These are phyloP conservation scores for Trachelus iudaicus DNA, from an alignment of 2,888 invertebrate genomes.

Conservation along the genomic window DNA sequence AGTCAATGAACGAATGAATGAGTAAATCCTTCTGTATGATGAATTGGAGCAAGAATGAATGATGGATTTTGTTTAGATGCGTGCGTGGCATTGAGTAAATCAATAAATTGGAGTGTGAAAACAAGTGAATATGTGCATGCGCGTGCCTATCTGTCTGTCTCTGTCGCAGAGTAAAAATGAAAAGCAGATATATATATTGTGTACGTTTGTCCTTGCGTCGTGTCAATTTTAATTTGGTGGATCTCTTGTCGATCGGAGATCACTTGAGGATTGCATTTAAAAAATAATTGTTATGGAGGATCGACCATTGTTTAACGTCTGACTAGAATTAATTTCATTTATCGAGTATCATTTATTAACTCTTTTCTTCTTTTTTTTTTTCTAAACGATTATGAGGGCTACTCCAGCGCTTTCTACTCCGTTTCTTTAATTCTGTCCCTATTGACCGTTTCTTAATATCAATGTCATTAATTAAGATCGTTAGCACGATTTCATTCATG, in stretches of 20 bases:
- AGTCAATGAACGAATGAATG: background rate
- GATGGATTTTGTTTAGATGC: background rate
- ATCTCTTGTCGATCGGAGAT: background rate
- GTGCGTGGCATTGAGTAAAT: background rate
- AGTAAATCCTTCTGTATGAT: background rate
- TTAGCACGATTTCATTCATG: background rate
- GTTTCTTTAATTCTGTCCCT: background rate
- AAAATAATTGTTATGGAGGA: background rate
- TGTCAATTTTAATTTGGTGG: background rate
- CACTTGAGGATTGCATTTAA: background rate
- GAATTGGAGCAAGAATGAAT: background rate
- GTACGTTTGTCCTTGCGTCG: background rate
- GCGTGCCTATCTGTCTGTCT: background rate
- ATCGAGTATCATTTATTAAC: background rate
- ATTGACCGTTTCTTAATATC: background rate
- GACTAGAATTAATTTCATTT: background rate
- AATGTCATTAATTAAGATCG: background rate
- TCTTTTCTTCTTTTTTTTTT: background rate
- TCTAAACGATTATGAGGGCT: background rate
- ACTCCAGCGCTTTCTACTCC: background rate
- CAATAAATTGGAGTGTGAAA: background rate
- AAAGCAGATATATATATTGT: background rate
- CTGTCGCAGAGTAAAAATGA: background rate
- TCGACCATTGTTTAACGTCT: background rate
- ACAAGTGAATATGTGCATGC: background rate